phyloP scores from a whole-genome alignment of 1,140 invertebrate species.

The Brachionus rotundiformis region DNA sequence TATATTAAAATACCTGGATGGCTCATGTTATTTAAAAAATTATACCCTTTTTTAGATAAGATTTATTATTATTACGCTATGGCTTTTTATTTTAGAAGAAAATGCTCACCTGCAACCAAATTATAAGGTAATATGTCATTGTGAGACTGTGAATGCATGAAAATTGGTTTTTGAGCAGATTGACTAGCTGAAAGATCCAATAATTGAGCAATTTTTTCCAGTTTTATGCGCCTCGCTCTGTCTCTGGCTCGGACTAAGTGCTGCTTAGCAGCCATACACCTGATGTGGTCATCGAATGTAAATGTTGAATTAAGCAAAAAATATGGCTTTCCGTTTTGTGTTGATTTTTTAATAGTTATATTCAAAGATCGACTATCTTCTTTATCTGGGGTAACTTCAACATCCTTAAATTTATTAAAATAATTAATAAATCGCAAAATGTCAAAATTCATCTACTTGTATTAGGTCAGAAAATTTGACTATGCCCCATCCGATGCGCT shows the following conservation, averaged over 20 bases:
- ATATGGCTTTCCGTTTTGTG: conserved; percentile 57
- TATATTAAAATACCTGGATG: conserved; percentile 25
- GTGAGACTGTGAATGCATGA: conserved; percentile 23
- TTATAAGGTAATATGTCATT: conserved; percentile 25
- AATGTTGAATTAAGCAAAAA: conserved; percentile 86
- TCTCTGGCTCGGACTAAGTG: conserved; percentile 77
- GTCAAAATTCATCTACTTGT: conserved; percentile 61
- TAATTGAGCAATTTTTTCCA: conserved; percentile 48
- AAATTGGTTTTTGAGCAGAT: conserved; percentile 29
- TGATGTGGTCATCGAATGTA: conserved; percentile 96
- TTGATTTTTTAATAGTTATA: conserved; percentile 84
- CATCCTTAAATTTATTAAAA: conserved; percentile 65
- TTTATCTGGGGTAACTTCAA: conserved; percentile 81
- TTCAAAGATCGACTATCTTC: conserved; percentile 93
- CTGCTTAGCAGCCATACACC: conserved; percentile 86
- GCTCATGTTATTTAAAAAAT: neutral
- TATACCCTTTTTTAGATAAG: conserved; percentile 27
- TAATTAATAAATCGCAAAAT: conserved; percentile 6
- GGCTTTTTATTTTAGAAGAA: neutral
- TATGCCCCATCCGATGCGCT: conserved; percentile 89
- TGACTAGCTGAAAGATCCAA: conserved; percentile 7
- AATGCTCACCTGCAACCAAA: neutral
- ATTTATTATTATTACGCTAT: too few species aligned
- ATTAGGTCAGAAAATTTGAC: conserved; percentile 81
- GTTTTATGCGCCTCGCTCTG: conserved; percentile 37